Conservation (phyloP, 2,113 vertebrate genomes). For the Aptenodytes forsteri region DNA sequence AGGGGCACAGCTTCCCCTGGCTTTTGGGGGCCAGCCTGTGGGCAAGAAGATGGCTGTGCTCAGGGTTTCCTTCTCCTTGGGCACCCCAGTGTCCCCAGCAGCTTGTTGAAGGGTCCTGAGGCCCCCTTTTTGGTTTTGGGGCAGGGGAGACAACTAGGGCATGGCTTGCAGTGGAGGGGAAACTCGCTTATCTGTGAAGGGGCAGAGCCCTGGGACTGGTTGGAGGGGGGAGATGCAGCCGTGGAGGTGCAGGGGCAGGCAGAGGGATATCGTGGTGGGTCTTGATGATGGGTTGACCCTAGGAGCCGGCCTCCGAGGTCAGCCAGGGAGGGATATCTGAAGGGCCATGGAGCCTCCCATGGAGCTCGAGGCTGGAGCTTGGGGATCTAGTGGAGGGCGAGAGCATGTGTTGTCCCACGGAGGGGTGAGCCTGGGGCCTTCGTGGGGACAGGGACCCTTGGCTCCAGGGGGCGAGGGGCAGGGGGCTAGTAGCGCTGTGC, state of each 20-base stretch:
- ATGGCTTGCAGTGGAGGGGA: background rate
- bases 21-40: background rate
- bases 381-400: fast-evolving
- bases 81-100: background rate
- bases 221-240: background rate
- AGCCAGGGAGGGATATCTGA: background rate
- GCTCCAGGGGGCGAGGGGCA: background rate
- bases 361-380: background rate
- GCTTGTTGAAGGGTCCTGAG: background rate
- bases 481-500: background rate
- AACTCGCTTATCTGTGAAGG: background rate
- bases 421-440: background rate
- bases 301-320: no score
- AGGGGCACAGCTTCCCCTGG: background rate
- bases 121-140: background rate
- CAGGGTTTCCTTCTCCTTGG: background rate
- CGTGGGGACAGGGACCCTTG: background rate
- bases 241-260: background rate
- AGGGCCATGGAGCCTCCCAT: background rate
- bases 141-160: no score
- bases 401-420: background rate
- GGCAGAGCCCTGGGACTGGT: background rate
- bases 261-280: fast-evolving
- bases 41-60: background rate
- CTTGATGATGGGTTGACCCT: background rate